phyloP scores from a whole-genome alignment of 2,113 vertebrate genomes.

The Acinonyx jubatus region DNA sequence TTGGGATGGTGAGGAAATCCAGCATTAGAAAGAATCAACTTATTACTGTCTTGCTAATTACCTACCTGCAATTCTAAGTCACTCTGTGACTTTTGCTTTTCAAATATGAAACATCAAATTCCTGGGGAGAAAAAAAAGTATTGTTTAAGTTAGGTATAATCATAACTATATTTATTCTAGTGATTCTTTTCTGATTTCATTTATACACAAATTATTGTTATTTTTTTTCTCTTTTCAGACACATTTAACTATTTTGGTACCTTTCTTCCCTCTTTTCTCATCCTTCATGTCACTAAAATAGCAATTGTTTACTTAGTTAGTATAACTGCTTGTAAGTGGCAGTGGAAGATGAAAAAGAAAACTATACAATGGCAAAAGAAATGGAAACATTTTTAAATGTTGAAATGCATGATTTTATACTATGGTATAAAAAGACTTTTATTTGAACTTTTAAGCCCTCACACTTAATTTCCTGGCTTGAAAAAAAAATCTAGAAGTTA shows the following conservation, averaged over 20 bases:
- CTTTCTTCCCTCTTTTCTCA: background rate
- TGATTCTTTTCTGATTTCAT: background rate
- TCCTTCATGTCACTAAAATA: slow-evolving; percentile 28
- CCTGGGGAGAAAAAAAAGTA: background rate
- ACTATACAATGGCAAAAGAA: background rate
- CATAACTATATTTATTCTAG: background rate
- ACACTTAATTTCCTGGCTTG: slow-evolving; percentile 64
- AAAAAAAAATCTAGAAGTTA: slow-evolving; percentile 43
- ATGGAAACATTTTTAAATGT: background rate
- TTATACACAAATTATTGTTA: background rate
- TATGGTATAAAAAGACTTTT: slow-evolving; percentile 34
- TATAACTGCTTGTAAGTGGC: background rate
- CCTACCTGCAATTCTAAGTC: background rate
- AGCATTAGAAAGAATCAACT: background rate
- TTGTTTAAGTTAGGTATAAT: background rate
- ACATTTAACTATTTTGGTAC: background rate
- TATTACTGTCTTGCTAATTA: background rate
- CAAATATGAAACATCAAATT: background rate
- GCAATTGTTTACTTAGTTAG: slow-evolving; percentile 10
- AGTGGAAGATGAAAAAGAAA: slow-evolving; percentile 45
- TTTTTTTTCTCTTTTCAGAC: fast-evolving
- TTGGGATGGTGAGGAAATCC: background rate
- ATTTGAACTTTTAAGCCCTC: slow-evolving; percentile 51
- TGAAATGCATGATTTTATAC: slow-evolving; percentile 22
- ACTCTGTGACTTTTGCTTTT: background rate